These are phyloP conservation scores for Orthosia gracilis DNA, from an alignment of 2,888 invertebrate genomes.

Conservation along the genomic window DNA sequence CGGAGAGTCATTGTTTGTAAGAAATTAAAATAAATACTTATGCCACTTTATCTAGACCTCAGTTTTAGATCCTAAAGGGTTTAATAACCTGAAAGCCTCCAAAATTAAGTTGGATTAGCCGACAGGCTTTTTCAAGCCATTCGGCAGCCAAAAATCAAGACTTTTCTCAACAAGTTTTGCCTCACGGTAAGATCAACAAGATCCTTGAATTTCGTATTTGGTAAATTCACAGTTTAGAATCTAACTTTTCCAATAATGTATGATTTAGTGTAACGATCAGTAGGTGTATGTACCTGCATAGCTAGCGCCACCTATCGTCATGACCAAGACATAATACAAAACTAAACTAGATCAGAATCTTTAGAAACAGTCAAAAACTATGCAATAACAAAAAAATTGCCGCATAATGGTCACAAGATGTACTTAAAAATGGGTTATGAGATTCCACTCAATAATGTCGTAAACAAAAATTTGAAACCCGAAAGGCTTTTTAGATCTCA, in stretches of 20 bases:
- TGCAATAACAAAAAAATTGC: neutral
- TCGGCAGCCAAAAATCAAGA: too few relatives aligned
- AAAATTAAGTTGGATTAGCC: neutral
- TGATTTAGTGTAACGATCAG: neutral
- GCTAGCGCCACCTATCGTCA: slow-evolving; percentile 34
- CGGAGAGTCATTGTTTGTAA: neutral
- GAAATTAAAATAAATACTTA: neutral
- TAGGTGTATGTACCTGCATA: neutral
- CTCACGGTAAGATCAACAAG: too few relatives aligned
- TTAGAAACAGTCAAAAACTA: too few relatives aligned
- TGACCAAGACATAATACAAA: neutral
- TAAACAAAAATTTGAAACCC: too few relatives aligned
- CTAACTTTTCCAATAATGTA: neutral
- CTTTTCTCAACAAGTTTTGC: too few relatives aligned
- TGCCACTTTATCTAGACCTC: neutral
- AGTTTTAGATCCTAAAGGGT: neutral
- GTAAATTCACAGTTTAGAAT: neutral
- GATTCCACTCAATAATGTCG: neutral
- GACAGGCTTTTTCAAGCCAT: too few relatives aligned
- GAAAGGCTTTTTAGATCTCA: too few relatives aligned
- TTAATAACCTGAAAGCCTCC: too few relatives aligned
- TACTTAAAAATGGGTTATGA: neutral
- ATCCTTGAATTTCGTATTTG: neutral
- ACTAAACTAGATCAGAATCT: neutral
- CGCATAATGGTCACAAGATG: neutral